Base-by-base conservation (phyloP, 2,797 vertebrate genomes). In the Zonotrichia albicollis region DNA sequence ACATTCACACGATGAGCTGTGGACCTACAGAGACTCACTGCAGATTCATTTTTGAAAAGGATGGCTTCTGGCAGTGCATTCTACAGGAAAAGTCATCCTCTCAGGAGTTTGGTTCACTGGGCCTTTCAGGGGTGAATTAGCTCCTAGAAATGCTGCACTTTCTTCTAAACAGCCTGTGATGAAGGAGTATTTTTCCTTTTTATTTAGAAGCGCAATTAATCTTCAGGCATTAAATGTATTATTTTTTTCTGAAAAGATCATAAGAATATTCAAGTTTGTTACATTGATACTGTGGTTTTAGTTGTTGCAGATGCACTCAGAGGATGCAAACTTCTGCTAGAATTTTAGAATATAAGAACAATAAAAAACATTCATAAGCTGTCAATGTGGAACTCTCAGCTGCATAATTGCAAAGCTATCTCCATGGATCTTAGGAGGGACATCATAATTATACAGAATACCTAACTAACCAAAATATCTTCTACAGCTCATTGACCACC, bases 121-220 rank as follows among this genome's bases (percentile, higher is more conserved):
- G 67, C 22, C 77, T 73, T 85, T 90, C 86, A 50, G 72, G 61
- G 51, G 77, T 77, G 64, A 58, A 40, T 79, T 66, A 70, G n/a
- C 67, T 91, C 48, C 71, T 61, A 79, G 88, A 93, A 92, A 94
- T 73, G 42, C 26, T 58, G 75, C 20, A 42, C 74, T 80, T 83
- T 60, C 22, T 54, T 80, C 72, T 25, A n/a, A 83, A 64, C 16
- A 70, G 46, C 53, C 58, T 77, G 36, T 7, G 26, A 79, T 67
- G 62, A 94, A 81, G 32, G 6, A 62, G 3, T n/a, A 38, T 38
- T 91, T 86, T 75, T 65, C 19, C 34, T 71, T 84, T 84, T 90
- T 74, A 82, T 80, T 89, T 93, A 77, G 74, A 84, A 87, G 10
- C 8, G 72, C 20, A 83, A 46, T 71, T 94, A 19, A 89, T 92